Evolutionary conservation across 1,140 invertebrate species (phyloP), one percentile per base, ranked within the genome.

Genomic region (Lordiphosa stackelbergi): DNA sequence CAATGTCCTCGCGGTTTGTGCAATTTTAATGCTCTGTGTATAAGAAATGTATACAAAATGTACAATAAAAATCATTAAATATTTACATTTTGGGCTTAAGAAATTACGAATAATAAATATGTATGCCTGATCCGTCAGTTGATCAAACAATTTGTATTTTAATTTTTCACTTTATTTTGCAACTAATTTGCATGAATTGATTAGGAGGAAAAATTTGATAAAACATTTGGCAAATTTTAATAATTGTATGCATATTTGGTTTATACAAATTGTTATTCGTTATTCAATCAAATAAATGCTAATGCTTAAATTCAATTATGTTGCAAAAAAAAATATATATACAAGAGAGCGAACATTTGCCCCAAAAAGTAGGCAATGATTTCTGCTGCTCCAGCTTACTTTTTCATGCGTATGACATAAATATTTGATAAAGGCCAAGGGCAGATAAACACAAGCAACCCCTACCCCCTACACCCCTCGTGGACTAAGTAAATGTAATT

Each of bases 401-500:
- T 31, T 31, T 8, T 2, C 28, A 31, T 31, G 64, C 45, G 46
- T 68, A 35, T 68, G 64, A 59, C 54, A 68, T 68, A 68, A 68
- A 68, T 68, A 68, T 68, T 68, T 68, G 54, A 68, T 19, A 68
- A 55, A 54, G 36, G 35, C 64, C 64, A 55, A 31, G 22, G 64
- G 64, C 54, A 35, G 53, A 47, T 7, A 24, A 48, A 12, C n/a
- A 49, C 16, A 46, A 46, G 16, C 16, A 16, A 16, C 16, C 16
- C 42, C n/a, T 1, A 1, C 9, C 10, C 10, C n/a, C 42, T 1
- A n/a, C n/a, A n/a, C 11, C 16, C 9, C 4, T 6, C 12, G 9
- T 4, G n/a, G 16, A 2, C 40, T 9, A 46, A 13, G 31, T 28
- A 46, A 46, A 34, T 46, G 43, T 46, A 46, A 68, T 64, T 58